Conservation (phyloP, 2,888 invertebrate genomes). For the Keiferia lycopersicella region DNA sequence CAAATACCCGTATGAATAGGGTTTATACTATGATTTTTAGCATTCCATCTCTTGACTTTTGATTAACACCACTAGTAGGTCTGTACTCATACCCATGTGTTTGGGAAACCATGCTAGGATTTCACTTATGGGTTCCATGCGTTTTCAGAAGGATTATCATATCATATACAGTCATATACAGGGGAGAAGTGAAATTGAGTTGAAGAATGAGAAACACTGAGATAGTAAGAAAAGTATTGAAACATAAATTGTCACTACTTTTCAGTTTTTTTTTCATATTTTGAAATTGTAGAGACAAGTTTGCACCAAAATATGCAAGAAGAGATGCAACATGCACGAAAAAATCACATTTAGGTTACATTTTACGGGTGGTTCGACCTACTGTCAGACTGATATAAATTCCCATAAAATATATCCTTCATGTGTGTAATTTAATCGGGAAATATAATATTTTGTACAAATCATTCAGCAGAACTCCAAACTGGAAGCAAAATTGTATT, state of each 20-base stretch:
- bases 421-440: background rate
- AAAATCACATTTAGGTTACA: background rate
- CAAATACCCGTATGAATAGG: too few species aligned
- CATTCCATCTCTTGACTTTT: background rate
- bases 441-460: background rate
- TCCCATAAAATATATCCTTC: background rate
- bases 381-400: background rate
- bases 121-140: slow-evolving; percentile 25
- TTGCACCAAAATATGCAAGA: slow-evolving; percentile 6
- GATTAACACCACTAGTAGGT: background rate
- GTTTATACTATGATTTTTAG: background rate
- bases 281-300: background rate
- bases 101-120: slow-evolving; percentile 23
- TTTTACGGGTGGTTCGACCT: background rate
- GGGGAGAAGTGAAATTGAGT: slow-evolving; percentile 57
- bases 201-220: slow-evolving; percentile 40
- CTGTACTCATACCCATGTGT: background rate
- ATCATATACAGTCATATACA: too few species aligned
- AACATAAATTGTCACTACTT: too few species aligned
- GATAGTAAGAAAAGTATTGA: slow-evolving; percentile 5
- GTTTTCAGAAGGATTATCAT: slow-evolving; percentile 8
- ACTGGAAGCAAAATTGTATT: background rate
- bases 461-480: background rate
- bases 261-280: too few species aligned
- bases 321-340: slow-evolving; percentile 35